Evolutionary conservation across 2,888 invertebrate genomes (phyloP).

Genomic region (Cyclophora albipunctata): DNA sequence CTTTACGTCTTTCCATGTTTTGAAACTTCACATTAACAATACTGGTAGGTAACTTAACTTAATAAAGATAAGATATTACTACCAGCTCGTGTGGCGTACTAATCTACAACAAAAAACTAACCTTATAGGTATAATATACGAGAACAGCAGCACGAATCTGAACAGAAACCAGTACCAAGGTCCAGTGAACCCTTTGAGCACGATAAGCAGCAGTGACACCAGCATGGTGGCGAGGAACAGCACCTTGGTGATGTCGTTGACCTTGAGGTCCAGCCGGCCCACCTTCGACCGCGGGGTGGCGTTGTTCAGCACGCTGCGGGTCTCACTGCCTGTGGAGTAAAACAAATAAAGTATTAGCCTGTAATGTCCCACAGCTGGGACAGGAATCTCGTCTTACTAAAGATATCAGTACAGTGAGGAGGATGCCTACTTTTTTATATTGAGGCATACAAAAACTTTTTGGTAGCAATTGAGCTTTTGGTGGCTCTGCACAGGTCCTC

Average conservation of each 20-base stretch:
- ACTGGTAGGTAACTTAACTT: too few species aligned
- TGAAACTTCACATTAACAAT: too few species aligned
- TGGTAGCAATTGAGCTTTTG: not conserved
- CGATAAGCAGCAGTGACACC: conserved; percentile 95
- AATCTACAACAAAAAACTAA: conserved; percentile 39
- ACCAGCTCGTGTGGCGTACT: too few species aligned
- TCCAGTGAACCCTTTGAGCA: conserved; percentile 95
- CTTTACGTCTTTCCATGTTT: too few species aligned
- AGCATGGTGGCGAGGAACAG: conserved; percentile 93
- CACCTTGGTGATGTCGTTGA: conserved; percentile 97
- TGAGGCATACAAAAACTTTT: not conserved
- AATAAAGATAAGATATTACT: too few species aligned
- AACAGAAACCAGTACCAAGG: conserved; percentile 98
- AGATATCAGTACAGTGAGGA: too few species aligned
- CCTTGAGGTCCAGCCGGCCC: conserved; percentile 95
- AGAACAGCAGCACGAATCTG: conserved; percentile 96
- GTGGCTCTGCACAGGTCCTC: too few species aligned
- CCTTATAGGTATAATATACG: conserved; percentile 99
- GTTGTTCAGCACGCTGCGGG: conserved; percentile 99
- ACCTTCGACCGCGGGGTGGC: conserved; percentile 96
- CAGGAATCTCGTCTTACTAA: too few species aligned
- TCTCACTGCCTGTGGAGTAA: conserved; percentile 84
- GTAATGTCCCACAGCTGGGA: too few species aligned
- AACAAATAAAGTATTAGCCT: too few species aligned
- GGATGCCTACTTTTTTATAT: too few species aligned